Evolutionary conservation across 2,113 vertebrate genomes (phyloP).

Genomic region (Ovis aries): DNA sequence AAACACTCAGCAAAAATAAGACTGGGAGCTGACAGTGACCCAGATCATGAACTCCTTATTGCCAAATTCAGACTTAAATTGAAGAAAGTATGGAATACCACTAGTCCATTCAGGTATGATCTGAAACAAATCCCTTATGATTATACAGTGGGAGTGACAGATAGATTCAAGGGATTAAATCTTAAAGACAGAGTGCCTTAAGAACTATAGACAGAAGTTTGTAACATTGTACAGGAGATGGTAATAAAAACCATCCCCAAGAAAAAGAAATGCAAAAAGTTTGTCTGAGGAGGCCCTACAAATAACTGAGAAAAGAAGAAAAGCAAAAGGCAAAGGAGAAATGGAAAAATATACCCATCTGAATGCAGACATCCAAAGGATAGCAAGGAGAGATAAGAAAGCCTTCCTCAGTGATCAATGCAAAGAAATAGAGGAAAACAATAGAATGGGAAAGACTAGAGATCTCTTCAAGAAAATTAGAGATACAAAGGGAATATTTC

Average conservation of each 20-base stretch:
- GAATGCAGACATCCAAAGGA: not conserved
- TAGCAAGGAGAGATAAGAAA: not conserved
- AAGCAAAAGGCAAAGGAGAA: not conserved
- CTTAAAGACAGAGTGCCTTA: not conserved
- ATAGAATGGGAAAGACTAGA: not conserved
- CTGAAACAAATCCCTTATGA: not conserved
- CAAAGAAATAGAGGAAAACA: not conserved
- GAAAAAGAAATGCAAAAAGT: not conserved
- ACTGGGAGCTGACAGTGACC: not conserved
- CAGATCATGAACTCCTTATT: not conserved
- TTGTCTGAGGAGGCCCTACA: not conserved
- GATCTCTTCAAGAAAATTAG: not conserved
- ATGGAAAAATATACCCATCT: not conserved
- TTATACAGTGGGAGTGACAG: not conserved
- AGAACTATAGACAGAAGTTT: not conserved
- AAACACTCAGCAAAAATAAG: not conserved
- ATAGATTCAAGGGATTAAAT: not conserved
- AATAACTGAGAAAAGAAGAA: not conserved
- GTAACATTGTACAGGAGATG: not conserved
- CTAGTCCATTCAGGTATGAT: not conserved
- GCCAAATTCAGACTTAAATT: not conserved
- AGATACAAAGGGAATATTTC: not conserved
- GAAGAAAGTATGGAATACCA: not conserved
- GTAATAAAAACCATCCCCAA: not conserved
- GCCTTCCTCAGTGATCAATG: not conserved